Conservation (phyloP, 2,113 vertebrate genomes). For the Trichechus manatus region DNA sequence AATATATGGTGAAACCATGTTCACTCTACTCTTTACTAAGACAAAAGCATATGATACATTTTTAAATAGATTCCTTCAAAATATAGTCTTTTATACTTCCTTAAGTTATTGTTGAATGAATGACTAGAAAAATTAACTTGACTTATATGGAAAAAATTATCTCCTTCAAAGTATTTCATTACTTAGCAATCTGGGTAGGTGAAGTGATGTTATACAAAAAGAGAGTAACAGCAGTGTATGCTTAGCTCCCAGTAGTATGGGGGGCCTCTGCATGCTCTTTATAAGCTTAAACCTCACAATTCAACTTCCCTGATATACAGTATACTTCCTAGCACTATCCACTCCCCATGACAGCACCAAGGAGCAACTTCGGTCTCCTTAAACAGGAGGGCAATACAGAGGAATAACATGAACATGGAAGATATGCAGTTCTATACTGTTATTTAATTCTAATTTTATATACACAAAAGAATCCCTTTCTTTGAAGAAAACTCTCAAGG, state of each 20-base stretch:
- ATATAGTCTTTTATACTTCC: neutral
- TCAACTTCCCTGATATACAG: neutral
- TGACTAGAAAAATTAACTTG: neutral
- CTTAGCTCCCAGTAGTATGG: neutral
- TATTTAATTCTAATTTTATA: neutral
- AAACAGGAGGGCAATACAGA: neutral
- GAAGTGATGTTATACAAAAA: neutral
- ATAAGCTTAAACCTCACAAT: neutral
- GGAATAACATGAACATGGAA: neutral
- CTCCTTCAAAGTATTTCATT: neutral
- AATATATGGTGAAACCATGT: neutral
- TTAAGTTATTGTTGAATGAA: neutral
- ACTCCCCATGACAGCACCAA: neutral
- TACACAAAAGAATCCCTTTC: neutral
- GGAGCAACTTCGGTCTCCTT: neutral
- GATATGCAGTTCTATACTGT: neutral
- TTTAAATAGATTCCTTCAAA: neutral
- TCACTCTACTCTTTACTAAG: neutral
- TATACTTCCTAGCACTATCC: neutral
- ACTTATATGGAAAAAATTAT: neutral
- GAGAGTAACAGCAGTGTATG: neutral
- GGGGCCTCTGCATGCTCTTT: neutral
- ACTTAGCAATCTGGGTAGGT: neutral
- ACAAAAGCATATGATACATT: neutral
- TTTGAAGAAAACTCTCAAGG: neutral